Base-by-base conservation (phyloP, 2,888 invertebrate genomes). In the Arctia plantaginis region DNA sequence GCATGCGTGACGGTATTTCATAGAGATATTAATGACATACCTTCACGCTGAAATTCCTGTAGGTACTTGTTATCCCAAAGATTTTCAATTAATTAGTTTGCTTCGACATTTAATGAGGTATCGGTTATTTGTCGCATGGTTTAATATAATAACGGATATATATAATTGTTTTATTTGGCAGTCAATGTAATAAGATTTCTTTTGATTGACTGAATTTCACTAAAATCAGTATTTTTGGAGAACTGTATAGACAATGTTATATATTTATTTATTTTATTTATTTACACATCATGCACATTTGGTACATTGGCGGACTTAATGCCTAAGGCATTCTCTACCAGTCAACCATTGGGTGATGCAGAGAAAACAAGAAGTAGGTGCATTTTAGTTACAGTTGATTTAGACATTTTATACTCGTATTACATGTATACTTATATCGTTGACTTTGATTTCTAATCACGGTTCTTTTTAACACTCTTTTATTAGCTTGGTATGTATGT, bases 21-120 rank as follows among this genome's bases (percentile, higher is more conserved):
- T 76, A 75, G 67, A 77, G 35, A 81, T 79, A 71, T 71, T 76
- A 83, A 73, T 72, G 72, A 77, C 71, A 75, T 81, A 69, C 75
- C 79, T 27, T 69, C 66, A 77, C 75, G 75, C 66, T 68, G 55
- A 55, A 59, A 77, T 75, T 74, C 69, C 30, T 44, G 13, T 18
- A 39, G 65, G 62, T 79, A 72, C 74, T 73, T 65, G 66, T 69
- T 64, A 77, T 73, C 35, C 74, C 71, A 72, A 83, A 76, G 75
- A 83, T 77, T 79, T 79, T 59, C 71, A 75, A 83, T 74, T 74
- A 79, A 75, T 81, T 74, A 76, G 66, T 75, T 81, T 72, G 55
- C 51, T 69, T 76, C 68, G 35, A 39, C 33, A 39, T 12, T 35
- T 65, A 39, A n/a, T 27, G 41, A 15, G 15, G 27, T 66, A 27